phyloP scores from a whole-genome alignment of 2,888 invertebrate species.

The Sarcophaga carnaria region DNA sequence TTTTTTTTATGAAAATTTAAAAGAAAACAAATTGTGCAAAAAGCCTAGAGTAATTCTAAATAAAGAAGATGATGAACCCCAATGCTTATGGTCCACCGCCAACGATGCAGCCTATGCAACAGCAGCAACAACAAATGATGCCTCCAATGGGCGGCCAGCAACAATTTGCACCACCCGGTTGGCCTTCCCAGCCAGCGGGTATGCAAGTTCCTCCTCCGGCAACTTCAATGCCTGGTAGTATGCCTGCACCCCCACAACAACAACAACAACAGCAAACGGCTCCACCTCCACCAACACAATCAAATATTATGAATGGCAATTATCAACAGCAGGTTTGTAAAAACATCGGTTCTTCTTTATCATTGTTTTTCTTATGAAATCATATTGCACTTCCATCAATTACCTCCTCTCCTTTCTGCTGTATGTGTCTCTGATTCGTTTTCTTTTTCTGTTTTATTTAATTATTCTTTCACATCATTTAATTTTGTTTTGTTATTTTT shows the following conservation, averaged over 20 bases:
- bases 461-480: constrained; percentile 13
- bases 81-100: constrained; percentile 80
- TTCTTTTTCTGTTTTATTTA: neutral
- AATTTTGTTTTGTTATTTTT: constrained; percentile 25
- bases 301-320: constrained; percentile 78
- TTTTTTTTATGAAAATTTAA: constrained; percentile 44
- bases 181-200: constrained; percentile 64
- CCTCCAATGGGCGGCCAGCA: constrained; percentile 68
- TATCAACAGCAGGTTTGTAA: constrained; percentile 79
- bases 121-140: constrained; percentile 48
- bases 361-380: constrained; percentile 15
- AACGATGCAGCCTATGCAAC: constrained; percentile 73
- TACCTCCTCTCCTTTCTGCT: constrained; percentile 10
- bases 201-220: constrained; percentile 67
- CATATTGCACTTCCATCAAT: constrained; percentile 22
- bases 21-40: constrained; percentile 13
- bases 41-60: neutral
- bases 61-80: constrained; percentile 76
- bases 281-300: constrained; percentile 66
- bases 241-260: constrained; percentile 73
- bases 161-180: constrained; percentile 72
- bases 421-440: neutral
- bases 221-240: constrained; percentile 66
- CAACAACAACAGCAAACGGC: constrained; percentile 64
- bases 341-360: neutral